Evolutionary conservation across 1,140 invertebrate species (phyloP).

Genomic region (Lordiphosa mommai): DNA sequence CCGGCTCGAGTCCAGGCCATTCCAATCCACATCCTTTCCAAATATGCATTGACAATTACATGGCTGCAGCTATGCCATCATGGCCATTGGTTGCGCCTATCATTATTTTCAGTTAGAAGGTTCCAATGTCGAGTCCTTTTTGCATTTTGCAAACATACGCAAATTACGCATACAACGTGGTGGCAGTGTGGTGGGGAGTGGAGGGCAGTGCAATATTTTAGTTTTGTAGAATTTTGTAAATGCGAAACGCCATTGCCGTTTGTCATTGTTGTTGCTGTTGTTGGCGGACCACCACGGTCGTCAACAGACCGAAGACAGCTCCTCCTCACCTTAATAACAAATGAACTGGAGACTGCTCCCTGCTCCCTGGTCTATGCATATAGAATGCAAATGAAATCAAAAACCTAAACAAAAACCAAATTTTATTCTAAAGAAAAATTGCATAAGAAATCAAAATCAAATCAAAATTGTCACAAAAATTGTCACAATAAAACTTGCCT

Average conservation of each 20-base stretch:
- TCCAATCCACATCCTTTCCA: conserved; percentile 9
- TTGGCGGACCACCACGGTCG: conserved; percentile 16
- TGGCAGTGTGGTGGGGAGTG: neutral
- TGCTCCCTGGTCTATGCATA: conserved; percentile 50
- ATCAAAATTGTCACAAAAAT: conserved; percentile 75
- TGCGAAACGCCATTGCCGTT: conserved; percentile 28
- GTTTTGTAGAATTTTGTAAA: conserved; percentile 61
- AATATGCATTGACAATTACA: conserved; percentile 74
- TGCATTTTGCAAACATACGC: conserved; percentile 45
- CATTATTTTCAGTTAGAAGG: conserved; percentile 67
- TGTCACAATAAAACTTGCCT: conserved; percentile 67
- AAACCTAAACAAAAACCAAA: conserved; percentile 5
- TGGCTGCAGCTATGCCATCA: conserved; percentile 8
- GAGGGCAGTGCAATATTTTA: conserved; percentile 55
- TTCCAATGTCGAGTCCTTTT: conserved; percentile 41
- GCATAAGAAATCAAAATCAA: conserved; percentile 74
- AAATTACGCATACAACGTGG: conserved; percentile 40
- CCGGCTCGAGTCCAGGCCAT: neutral
- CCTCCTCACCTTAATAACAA: conserved; percentile 8
- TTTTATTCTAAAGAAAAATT: conserved; percentile 37
- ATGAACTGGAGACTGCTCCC: conserved; percentile 8
- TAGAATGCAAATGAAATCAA: conserved; percentile 36
- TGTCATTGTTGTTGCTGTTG: conserved; percentile 17
- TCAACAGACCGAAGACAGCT: conserved; percentile 53
- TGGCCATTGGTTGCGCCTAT: conserved; percentile 33